Evolutionary conservation across 1,140 invertebrate species (phyloP).

Genomic region (Drosophila takahashii): DNA sequence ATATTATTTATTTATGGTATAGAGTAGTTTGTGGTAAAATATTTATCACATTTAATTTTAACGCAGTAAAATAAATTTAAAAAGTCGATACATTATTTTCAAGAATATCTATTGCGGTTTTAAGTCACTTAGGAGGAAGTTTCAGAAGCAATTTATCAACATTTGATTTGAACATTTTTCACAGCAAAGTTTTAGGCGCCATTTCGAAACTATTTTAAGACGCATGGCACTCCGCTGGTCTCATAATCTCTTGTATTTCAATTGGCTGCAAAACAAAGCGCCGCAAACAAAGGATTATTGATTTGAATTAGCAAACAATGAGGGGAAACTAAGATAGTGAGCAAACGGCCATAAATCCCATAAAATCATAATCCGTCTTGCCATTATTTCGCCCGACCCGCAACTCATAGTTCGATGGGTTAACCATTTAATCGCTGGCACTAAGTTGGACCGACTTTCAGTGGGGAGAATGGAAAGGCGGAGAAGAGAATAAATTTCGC

Average conservation of each 20-base stretch:
- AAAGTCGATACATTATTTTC: too few relatives aligned
- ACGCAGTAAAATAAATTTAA: too few relatives aligned
- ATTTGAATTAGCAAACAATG: neutral
- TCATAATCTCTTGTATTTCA: neutral
- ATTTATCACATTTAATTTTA: too few relatives aligned
- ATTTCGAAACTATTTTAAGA: neutral
- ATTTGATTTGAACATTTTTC: neutral
- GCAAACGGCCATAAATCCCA: constrained; percentile 1
- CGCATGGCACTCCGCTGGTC: neutral
- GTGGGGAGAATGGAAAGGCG: neutral
- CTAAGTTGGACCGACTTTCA: constrained; percentile 2
- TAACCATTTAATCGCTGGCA: constrained; percentile 3
- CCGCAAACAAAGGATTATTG: neutral
- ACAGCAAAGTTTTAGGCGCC: neutral
- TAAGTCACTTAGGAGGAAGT: neutral
- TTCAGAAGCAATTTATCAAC: neutral
- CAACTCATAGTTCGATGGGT: neutral
- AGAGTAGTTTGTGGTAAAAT: too few relatives aligned
- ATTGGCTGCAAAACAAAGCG: neutral
- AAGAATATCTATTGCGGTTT: too few relatives aligned
- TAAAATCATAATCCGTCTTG: neutral
- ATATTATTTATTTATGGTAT: too few relatives aligned
- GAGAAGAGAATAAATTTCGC: constrained; percentile 32
- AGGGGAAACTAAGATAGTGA: too few relatives aligned
- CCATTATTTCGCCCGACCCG: neutral